phyloP scores from a whole-genome alignment of 2,113 vertebrate genomes.

The Anser brachyrhynchus region DNA sequence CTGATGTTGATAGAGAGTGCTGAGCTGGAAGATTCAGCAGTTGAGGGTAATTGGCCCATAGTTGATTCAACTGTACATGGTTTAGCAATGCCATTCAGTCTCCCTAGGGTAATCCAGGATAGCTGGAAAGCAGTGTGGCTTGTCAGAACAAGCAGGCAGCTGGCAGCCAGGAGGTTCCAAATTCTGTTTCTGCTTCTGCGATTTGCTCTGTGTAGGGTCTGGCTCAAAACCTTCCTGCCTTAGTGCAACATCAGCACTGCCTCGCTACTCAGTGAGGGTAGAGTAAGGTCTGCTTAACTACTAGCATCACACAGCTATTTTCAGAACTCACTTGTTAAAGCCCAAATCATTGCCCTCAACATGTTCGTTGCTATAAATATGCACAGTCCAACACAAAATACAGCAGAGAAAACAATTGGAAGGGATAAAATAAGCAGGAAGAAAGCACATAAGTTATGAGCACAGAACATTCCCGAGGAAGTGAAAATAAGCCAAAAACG shows the following conservation, averaged over 20 bases:
- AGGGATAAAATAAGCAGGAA: background rate
- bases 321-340: background rate
- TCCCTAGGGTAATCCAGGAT: background rate
- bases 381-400: background rate
- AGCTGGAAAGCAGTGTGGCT: background rate
- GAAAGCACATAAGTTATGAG: background rate
- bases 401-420: background rate
- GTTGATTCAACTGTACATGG: background rate
- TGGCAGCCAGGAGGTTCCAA: background rate
- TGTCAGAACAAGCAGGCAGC: background rate
- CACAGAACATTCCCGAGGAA: background rate
- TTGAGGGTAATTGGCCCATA: background rate
- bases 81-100: background rate
- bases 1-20: background rate
- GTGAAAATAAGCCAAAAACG: background rate
- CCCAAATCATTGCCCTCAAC: background rate
- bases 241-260: background rate
- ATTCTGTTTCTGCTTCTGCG: rapidly evolving
- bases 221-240: background rate
- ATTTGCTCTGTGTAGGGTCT: rapidly evolving
- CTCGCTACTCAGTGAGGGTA: background rate
- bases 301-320: background rate
- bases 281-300: background rate
- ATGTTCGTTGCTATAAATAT: background rate
- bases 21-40: background rate